Evolutionary conservation across 2,888 invertebrate species (phyloP).

Genomic region (Troglohyphantes excavatus): DNA sequence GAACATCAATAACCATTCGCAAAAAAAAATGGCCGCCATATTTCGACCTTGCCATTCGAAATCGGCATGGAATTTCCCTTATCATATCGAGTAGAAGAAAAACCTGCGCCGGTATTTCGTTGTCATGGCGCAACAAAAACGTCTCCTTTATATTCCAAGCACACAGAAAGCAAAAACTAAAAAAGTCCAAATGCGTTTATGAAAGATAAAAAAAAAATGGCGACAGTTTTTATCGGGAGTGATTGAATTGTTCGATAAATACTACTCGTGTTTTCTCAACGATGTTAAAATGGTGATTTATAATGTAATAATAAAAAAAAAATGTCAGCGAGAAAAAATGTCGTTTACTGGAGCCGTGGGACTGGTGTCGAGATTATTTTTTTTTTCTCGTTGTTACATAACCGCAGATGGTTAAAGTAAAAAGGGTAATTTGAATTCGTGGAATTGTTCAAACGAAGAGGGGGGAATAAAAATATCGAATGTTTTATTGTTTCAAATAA

Average conservation of each 20-base stretch:
- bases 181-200: slow-evolving; percentile 18
- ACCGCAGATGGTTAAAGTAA: neutral
- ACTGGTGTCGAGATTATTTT: neutral
- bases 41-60: slow-evolving; percentile 23
- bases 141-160: slow-evolving; percentile 27
- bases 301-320: slow-evolving; percentile 12
- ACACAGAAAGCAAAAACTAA: slow-evolving; percentile 6
- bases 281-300: slow-evolving; percentile 11
- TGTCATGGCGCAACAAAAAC: slow-evolving; percentile 5
- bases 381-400: neutral
- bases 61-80: neutral
- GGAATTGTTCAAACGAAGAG: neutral
- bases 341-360: neutral
- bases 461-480: neutral
- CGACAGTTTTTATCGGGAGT: neutral
- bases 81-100: neutral
- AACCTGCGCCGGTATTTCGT: neutral
- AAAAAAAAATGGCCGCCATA: neutral
- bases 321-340: neutral
- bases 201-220: neutral
- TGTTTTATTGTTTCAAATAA: no score
- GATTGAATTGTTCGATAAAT: slow-evolving; percentile 35
- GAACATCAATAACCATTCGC: neutral
- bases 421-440: slow-evolving; percentile 2
- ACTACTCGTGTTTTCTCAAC: slow-evolving; percentile 4